These are phyloP conservation scores for Enteromius fasciolatus DNA, from an alignment of 2,797 vertebrate species.

Conservation along the genomic window DNA sequence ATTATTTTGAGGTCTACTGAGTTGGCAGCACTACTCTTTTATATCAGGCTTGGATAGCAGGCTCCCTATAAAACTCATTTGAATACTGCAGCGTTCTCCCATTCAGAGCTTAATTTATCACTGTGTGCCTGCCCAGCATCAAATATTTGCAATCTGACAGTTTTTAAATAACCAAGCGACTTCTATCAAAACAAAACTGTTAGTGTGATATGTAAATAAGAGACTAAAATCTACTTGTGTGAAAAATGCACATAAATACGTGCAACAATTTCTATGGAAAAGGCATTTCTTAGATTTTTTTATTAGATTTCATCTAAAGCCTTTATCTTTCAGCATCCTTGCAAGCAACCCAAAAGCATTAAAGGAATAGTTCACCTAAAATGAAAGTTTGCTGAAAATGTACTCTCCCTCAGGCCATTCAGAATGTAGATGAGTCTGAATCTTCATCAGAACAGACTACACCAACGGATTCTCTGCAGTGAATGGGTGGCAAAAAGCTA, in stretches of 20 bases:
- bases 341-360: background rate
- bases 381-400: background rate
- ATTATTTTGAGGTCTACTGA: slow-evolving; percentile 46
- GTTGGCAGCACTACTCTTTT: slow-evolving; percentile 12
- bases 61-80: slow-evolving; percentile 14
- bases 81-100: slow-evolving; percentile 21
- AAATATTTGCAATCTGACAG: slow-evolving; percentile 39
- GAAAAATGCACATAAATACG: background rate
- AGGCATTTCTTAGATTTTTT: background rate
- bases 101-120: slow-evolving; percentile 35
- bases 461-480: too few species aligned
- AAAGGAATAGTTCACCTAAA: background rate
- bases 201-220: slow-evolving; percentile 14
- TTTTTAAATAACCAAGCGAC: slow-evolving; percentile 21
- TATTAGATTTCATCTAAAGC: slow-evolving; percentile 7
- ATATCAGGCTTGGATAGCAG: slow-evolving; percentile 15
- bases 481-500: too few species aligned
- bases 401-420: background rate
- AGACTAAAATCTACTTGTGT: slow-evolving; percentile 10
- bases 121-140: slow-evolving; percentile 8
- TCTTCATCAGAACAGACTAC: too few species aligned
- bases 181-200: slow-evolving; percentile 39
- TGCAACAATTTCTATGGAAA: slow-evolving; percentile 2
- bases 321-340: background rate
- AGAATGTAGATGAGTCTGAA: background rate